A percentile compares a stretch with the other conserved stretches of the same genome.
Conservation (phyloP, 2,113 vertebrate genomes). For the Naja naja region DNA sequence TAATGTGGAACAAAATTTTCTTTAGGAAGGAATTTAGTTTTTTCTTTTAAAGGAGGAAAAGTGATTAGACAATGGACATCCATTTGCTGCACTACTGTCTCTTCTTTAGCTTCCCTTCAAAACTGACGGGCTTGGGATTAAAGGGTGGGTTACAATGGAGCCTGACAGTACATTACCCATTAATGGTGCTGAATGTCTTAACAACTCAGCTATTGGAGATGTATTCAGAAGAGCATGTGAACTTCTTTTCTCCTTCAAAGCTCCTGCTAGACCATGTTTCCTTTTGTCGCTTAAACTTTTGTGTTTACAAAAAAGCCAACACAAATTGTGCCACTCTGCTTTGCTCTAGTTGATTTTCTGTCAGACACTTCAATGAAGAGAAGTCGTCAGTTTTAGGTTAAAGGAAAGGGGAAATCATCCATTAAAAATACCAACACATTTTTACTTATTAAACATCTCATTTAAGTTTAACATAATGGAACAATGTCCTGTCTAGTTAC, state of each 20-base stretch:
- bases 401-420: background rate
- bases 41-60: slow-evolving; percentile 53
- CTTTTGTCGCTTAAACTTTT: slow-evolving; percentile 47
- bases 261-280: slow-evolving; percentile 53
- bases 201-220: slow-evolving; percentile 63
- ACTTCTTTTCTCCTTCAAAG: slow-evolving; percentile 64
- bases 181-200: slow-evolving; percentile 69
- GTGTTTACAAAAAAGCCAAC: slow-evolving; percentile 12
- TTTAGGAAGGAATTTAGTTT: slow-evolving; percentile 54
- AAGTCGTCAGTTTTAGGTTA: background rate
- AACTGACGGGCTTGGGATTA: slow-evolving; percentile 58
- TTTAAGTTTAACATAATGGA: background rate
- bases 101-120: slow-evolving; percentile 54
- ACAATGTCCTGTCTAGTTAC: background rate
- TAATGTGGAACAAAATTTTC: slow-evolving; percentile 24
- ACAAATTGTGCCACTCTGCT: slow-evolving; percentile 21
- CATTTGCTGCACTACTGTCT: slow-evolving; percentile 51
- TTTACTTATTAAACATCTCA: background rate
- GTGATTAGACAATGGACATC: slow-evolving; percentile 58
- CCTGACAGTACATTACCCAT: slow-evolving; percentile 58
- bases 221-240: slow-evolving; percentile 67
- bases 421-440: background rate
- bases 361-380: slow-evolving; percentile 10
- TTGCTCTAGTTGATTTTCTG: background rate
- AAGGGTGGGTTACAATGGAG: slow-evolving; percentile 60